A percentile compares a stretch with the other conserved stretches of the same genome.
Evolutionary conservation across 1,140 invertebrate species (phyloP).

Genomic region (Pseudomyrmex concolor): DNA sequence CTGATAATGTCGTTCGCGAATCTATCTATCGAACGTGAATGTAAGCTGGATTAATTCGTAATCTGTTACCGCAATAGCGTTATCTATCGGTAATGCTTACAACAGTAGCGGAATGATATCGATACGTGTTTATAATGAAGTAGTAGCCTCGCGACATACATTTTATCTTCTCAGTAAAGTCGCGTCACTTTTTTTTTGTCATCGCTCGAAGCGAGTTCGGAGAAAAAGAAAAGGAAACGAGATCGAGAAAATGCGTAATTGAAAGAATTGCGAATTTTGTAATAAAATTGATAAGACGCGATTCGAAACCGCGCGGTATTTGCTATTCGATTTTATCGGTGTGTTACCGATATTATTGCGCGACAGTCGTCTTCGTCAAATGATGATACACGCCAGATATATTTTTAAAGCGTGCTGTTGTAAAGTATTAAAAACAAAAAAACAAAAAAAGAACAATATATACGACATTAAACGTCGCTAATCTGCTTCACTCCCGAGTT

Average conservation of each 20-base stretch:
- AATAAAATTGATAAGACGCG: neutral
- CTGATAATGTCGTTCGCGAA: neutral
- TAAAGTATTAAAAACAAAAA: too few relatives aligned
- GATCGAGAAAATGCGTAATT: neutral
- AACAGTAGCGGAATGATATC: neutral
- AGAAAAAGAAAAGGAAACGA: too few relatives aligned
- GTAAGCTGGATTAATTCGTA: too few relatives aligned
- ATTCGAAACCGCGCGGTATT: neutral
- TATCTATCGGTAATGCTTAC: neutral
- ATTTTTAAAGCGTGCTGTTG: neutral
- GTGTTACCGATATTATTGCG: neutral
- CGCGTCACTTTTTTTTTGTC: neutral
- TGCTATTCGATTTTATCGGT: neutral
- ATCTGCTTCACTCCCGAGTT: too few relatives aligned
- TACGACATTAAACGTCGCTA: too few relatives aligned
- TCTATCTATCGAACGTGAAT: neutral
- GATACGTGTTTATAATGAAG: neutral
- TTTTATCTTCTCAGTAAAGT: neutral
- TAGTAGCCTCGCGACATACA: neutral
- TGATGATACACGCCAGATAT: neutral
- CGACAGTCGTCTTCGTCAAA: neutral
- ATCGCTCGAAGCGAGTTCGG: neutral
- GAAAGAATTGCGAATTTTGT: constrained; percentile 3
- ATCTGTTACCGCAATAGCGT: neutral
- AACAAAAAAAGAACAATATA: too few relatives aligned